These are phyloP conservation scores for Urophycis tenuis DNA, from an alignment of 2,797 vertebrate genomes.

Conservation along the genomic window DNA sequence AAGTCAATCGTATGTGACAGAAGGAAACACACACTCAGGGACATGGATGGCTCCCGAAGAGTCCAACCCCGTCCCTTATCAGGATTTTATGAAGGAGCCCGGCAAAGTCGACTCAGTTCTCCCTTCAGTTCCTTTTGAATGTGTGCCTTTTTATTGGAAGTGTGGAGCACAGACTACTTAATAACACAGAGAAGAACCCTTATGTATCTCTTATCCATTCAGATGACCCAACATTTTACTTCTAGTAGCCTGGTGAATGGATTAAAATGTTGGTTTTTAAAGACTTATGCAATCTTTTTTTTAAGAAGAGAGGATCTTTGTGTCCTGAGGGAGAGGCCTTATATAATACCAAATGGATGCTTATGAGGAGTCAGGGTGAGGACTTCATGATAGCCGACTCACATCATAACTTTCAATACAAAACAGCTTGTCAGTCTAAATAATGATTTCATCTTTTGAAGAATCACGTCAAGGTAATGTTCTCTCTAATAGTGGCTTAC, in stretches of 20 bases:
- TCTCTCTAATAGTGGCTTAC: background rate
- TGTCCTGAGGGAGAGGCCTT: no score
- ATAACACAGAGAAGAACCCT: no score
- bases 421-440: background rate
- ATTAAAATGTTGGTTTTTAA: no score
- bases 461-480: background rate
- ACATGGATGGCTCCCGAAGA: conserved; percentile 5
- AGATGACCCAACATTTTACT: no score
- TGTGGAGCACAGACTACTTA: no score
- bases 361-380: no score
- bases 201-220: no score
- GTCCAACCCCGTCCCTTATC: background rate
- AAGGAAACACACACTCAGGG: conserved; percentile 22
- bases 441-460: background rate
- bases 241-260: no score
- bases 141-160: background rate
- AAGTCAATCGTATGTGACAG: conserved; percentile 29
- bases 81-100: background rate
- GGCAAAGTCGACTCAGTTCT: background rate
- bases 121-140: background rate
- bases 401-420: background rate
- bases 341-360: no score
- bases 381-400: no score
- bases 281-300: no score
- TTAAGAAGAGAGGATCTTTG: no score